These are phyloP conservation scores for Marasmarcha lunaedactyla DNA, from an alignment of 2,888 invertebrate species.

Conservation along the genomic window DNA sequence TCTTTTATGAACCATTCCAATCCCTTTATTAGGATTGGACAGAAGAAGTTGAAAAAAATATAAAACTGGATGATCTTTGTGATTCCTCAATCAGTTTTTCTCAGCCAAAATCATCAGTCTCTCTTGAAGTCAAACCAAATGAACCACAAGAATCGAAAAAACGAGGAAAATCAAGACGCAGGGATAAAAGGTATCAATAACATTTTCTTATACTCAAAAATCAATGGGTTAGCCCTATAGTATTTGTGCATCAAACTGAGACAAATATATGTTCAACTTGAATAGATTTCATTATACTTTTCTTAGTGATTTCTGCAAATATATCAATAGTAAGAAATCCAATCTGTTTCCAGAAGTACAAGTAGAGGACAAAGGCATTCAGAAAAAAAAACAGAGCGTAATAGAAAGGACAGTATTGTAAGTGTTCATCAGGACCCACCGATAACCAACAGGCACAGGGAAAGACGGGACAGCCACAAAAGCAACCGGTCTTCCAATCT, in stretches of 20 bases:
- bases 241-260: too few relatives aligned
- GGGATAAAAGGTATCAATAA: constrained; percentile 57
- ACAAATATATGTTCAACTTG: too few relatives aligned
- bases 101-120: constrained; percentile 15
- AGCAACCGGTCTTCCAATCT: constrained; percentile 59
- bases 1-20: too few relatives aligned
- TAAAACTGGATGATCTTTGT: constrained; percentile 49
- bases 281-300: constrained; percentile 1
- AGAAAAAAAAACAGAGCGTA: constrained; percentile 45
- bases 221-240: too few relatives aligned
- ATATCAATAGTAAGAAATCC: neutral
- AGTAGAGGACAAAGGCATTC: constrained; percentile 50
- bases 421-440: constrained; percentile 40
- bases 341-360: constrained; percentile 37
- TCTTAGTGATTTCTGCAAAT: neutral
- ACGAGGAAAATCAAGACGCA: constrained; percentile 42
- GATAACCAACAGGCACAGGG: constrained; percentile 42
- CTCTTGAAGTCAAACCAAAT: constrained; percentile 36
- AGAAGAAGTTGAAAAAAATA: constrained; percentile 62
- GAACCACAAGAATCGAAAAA: constrained; percentile 43
- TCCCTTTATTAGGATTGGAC: constrained; percentile 57
- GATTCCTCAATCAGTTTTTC: constrained; percentile 48
- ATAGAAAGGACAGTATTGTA: constrained; percentile 48
- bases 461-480: constrained; percentile 49
- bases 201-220: constrained; percentile 10